Evolutionary conservation across 2,113 vertebrate species (phyloP).

Genomic region (Terrapene triunguis): DNA sequence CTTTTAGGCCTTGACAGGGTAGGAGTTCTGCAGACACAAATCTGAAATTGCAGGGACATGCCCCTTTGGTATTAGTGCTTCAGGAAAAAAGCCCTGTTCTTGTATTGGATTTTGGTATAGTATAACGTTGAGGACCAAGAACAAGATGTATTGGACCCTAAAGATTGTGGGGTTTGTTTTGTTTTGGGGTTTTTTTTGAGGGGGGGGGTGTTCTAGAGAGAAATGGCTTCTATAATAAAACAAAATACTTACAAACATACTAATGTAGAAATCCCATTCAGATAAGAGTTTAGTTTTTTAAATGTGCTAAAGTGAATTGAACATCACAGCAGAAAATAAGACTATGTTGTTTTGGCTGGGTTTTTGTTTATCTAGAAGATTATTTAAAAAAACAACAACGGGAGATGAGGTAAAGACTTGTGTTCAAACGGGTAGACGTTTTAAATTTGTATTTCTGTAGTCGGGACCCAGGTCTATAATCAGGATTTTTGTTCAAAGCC

Average conservation of each 20-base stretch:
- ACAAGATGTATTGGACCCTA: background rate
- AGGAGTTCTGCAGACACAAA: background rate
- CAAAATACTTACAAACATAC: background rate
- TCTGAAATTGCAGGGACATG: background rate
- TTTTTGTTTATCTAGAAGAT: background rate
- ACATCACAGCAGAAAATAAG: background rate
- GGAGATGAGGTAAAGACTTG: background rate
- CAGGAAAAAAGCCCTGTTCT: background rate
- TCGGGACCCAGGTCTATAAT: background rate
- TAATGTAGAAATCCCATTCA: background rate
- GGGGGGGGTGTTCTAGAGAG: background rate
- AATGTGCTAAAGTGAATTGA: background rate
- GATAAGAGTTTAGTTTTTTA: background rate
- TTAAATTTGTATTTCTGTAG: background rate
- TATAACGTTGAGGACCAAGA: background rate
- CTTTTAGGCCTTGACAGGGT: background rate
- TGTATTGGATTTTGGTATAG: background rate
- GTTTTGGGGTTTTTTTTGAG: no score
- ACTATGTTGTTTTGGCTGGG: background rate
- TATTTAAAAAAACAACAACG: background rate
- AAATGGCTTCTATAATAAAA: background rate
- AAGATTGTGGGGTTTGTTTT: background rate
- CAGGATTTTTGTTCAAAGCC: accelerated
- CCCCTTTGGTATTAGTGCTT: background rate
- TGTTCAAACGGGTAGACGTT: background rate